phyloP scores from a whole-genome alignment of 1,140 invertebrate genomes.

The Drosophila dunni region DNA sequence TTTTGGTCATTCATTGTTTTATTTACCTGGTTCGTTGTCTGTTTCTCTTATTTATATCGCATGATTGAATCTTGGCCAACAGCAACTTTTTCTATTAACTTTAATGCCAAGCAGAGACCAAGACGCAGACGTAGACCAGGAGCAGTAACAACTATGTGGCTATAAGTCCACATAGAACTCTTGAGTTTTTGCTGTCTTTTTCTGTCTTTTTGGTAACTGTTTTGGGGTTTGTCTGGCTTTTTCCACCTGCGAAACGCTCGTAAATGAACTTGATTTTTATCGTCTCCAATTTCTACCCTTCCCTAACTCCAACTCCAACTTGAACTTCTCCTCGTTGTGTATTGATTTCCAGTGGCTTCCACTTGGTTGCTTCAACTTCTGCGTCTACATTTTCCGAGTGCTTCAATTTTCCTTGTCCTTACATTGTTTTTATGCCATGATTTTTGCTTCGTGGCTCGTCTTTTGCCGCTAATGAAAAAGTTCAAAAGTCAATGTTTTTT shows the following conservation, averaged over 20 bases:
- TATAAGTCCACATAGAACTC: slow-evolving; percentile 29
- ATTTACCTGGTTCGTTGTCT: slow-evolving; percentile 66
- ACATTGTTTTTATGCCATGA: slow-evolving; percentile 61
- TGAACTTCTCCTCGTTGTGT: slow-evolving; percentile 32
- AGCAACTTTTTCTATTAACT: slow-evolving; percentile 83
- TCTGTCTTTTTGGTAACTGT: background rate
- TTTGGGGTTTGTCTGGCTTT: slow-evolving; percentile 38
- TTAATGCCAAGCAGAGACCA: slow-evolving; percentile 68
- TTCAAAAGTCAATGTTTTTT: slow-evolving; percentile 62
- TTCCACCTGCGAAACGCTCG: slow-evolving; percentile 53
- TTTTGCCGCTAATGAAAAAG: slow-evolving; percentile 62
- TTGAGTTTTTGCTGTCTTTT: background rate
- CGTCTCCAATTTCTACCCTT: slow-evolving; percentile 55
- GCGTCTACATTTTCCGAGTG: slow-evolving; percentile 44
- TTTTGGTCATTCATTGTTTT: slow-evolving; percentile 74
- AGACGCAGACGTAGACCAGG: slow-evolving; percentile 32
- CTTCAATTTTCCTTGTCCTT: slow-evolving; percentile 41
- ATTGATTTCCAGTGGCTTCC: slow-evolving; percentile 76
- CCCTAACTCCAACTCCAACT: slow-evolving; percentile 3
- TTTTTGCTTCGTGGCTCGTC: slow-evolving; percentile 44
- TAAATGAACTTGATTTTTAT: slow-evolving; percentile 83
- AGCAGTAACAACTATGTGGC: slow-evolving; percentile 56
- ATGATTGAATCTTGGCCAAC: slow-evolving; percentile 83
- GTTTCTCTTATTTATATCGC: slow-evolving; percentile 72
- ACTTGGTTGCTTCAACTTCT: slow-evolving; percentile 63